phyloP scores from a whole-genome alignment of 1,140 invertebrate species.

The Procambarus clarkii region DNA sequence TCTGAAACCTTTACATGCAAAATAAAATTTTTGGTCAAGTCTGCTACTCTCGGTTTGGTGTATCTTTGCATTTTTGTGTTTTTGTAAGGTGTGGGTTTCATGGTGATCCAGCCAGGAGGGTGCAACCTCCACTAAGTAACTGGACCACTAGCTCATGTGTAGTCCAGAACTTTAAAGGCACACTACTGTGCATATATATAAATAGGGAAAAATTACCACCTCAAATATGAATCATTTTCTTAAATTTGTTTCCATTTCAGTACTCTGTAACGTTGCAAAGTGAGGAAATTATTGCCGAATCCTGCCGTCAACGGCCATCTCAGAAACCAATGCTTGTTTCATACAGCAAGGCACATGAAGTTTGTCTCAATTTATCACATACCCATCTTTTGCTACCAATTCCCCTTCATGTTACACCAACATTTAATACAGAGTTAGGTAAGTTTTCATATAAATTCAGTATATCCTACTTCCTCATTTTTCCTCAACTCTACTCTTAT shows the following conservation, averaged over 20 bases:
- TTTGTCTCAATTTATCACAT: slow-evolving; percentile 90
- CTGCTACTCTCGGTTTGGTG: no score
- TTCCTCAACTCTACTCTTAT: neutral
- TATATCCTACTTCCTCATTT: neutral
- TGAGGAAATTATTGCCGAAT: slow-evolving; percentile 87
- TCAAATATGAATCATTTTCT: no score
- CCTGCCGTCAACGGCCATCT: slow-evolving; percentile 80
- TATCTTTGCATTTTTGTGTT: no score
- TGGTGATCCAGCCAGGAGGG: no score
- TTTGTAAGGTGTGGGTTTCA: no score
- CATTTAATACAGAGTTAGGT: slow-evolving; percentile 91
- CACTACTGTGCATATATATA: no score
- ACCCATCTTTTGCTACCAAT: slow-evolving; percentile 94
- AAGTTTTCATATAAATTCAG: slow-evolving; percentile 71
- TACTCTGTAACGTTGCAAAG: slow-evolving; percentile 90
- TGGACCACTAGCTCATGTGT: no score
- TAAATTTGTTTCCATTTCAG: slow-evolving; percentile 76
- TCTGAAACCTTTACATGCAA: no score
- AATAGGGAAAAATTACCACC: no score
- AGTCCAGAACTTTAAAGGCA: no score
- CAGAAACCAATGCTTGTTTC: slow-evolving; percentile 80
- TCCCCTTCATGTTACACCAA: slow-evolving; percentile 94
- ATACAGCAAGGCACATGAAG: slow-evolving; percentile 93
- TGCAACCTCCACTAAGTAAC: no score
- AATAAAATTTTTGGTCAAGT: no score